Evolutionary conservation across 2,888 invertebrate species (phyloP).

Genomic region (Cyclophora albipunctata): DNA sequence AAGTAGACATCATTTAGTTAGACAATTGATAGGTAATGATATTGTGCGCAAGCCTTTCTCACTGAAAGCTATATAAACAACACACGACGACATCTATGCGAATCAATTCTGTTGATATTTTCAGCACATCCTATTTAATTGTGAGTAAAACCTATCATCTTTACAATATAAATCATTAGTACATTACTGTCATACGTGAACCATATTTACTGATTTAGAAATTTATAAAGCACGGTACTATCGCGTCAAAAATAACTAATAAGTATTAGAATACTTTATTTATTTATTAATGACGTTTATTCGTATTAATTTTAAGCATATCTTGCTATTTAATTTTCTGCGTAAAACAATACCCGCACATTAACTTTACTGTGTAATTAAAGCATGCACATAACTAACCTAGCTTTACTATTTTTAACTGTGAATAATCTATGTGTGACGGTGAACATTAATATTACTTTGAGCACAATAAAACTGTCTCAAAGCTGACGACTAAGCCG

Average conservation of each 20-base stretch:
- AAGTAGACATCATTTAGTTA: too few relatives aligned
- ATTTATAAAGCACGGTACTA: too few relatives aligned
- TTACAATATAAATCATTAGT: too few relatives aligned
- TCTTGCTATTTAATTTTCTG: too few relatives aligned
- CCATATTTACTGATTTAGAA: too few relatives aligned
- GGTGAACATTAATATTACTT: constrained; percentile 6
- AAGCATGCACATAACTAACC: constrained; percentile 17
- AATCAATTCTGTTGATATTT: not conserved
- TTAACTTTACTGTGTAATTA: constrained; percentile 5
- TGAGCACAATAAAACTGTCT: constrained; percentile 11
- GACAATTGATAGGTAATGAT: not conserved
- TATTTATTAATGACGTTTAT: too few relatives aligned
- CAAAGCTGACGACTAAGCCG: constrained; percentile 8
- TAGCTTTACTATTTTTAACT: constrained; percentile 17
- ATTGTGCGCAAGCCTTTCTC: constrained; percentile 19
- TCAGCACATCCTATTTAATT: constrained; percentile 1
- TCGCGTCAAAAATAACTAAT: too few relatives aligned
- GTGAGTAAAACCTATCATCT: too few relatives aligned
- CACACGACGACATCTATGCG: constrained; percentile 1
- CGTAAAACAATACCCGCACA: too few relatives aligned
- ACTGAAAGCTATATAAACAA: constrained; percentile 15
- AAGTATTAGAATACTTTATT: too few relatives aligned
- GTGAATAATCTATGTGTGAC: constrained; percentile 5
- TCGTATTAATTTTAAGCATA: too few relatives aligned
- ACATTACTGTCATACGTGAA: too few relatives aligned